These are phyloP conservation scores for Himalopsyche phryganea DNA, from an alignment of 1,140 invertebrate species.

Conservation along the genomic window DNA sequence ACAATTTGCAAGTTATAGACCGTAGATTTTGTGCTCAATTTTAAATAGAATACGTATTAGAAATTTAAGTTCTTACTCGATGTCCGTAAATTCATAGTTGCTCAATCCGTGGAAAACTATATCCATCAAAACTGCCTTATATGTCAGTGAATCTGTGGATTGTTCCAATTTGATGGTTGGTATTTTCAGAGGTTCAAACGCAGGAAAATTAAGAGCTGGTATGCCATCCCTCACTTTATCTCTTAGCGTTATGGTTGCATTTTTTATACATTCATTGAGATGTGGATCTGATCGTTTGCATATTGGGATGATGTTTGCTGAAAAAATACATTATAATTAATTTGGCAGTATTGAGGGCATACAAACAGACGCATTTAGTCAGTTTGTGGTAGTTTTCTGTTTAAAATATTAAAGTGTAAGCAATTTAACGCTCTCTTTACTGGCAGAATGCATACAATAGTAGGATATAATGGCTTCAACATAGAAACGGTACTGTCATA, in stretches of 20 bases:
- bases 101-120: conserved; percentile 44
- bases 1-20: too few relatives aligned
- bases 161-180: conserved; percentile 25
- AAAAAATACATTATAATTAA: conserved; percentile 36
- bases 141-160: conserved; percentile 27
- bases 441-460: too few relatives aligned
- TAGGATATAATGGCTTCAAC: too few relatives aligned
- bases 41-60: too few relatives aligned
- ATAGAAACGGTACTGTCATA: too few relatives aligned
- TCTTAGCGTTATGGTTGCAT: conserved; percentile 36
- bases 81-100: conserved; percentile 47
- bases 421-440: too few relatives aligned
- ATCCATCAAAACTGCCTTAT: conserved; percentile 49
- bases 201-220: conserved; percentile 37
- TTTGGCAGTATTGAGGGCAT: too few relatives aligned
- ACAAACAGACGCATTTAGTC: too few relatives aligned
- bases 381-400: too few relatives aligned
- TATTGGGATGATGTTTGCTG: conserved; percentile 41
- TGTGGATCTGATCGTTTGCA: conserved; percentile 43
- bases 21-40: too few relatives aligned
- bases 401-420: too few relatives aligned
- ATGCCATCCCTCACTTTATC: conserved; percentile 39
- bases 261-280: conserved; percentile 41
- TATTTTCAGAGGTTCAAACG: conserved; percentile 37
- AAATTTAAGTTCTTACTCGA: conserved; percentile 42